Conservation (phyloP, 2,113 vertebrate species). For the Atlantisia rogersi region DNA sequence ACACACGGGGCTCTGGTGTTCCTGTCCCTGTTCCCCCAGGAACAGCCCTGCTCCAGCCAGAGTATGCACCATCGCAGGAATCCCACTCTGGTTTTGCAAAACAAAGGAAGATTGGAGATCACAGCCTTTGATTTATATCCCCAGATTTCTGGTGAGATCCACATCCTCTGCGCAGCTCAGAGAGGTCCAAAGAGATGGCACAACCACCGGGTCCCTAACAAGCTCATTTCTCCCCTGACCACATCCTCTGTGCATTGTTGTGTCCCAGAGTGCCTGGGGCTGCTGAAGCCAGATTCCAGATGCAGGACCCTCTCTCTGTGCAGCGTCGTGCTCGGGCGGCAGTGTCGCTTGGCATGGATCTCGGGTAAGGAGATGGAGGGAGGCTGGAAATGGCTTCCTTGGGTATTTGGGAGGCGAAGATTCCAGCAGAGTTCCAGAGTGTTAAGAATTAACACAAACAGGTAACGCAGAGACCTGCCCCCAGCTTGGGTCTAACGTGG, state of each 20-base stretch:
- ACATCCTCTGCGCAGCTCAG: neutral
- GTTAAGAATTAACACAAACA: neutral
- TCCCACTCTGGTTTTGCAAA: neutral
- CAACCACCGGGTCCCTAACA: neutral
- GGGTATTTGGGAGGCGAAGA: neutral
- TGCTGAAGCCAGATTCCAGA: neutral
- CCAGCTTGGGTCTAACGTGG: neutral
- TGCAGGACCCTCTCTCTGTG: neutral
- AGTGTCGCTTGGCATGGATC: neutral
- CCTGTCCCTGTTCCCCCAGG: neutral
- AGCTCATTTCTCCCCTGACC: neutral
- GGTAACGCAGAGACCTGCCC: neutral
- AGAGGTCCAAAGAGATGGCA: slow-evolving; percentile 26
- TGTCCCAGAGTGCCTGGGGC: neutral
- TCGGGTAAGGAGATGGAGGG: neutral
- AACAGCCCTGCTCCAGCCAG: neutral
- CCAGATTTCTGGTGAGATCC: neutral
- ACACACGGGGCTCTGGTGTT: neutral
- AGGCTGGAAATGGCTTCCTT: neutral
- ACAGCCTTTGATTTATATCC: neutral
- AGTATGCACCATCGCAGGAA: neutral
- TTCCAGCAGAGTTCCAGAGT: neutral
- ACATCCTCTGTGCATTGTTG: slow-evolving; percentile 35
- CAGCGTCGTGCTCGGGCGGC: neutral
- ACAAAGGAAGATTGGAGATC: neutral